Percentiles rank a stretch among this genome's conserved stretches.
Conservation (phyloP, 2,797 vertebrate genomes). For the Natrix natrix region DNA sequence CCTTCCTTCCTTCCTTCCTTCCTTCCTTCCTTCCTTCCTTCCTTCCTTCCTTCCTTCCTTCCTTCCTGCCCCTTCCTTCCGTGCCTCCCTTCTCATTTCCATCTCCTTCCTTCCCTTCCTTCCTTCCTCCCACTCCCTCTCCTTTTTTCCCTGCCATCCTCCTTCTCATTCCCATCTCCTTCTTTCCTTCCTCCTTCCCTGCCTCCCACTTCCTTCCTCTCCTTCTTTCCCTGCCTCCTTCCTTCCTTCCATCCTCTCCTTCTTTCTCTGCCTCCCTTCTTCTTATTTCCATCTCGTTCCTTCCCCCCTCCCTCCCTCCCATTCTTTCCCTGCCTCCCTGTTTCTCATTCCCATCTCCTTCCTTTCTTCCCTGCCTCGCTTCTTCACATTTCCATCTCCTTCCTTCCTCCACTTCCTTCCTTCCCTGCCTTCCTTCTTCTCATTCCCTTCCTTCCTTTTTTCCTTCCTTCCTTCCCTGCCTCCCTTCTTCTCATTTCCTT, state of each 20-base stretch:
- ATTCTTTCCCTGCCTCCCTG: not conserved
- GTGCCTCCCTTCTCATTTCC: not conserved
- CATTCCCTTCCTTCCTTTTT: no score
- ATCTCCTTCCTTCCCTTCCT: not conserved
- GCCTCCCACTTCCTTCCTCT: slow-evolving; percentile 6
- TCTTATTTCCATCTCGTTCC: no score
- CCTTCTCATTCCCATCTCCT: no score
- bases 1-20: slow-evolving; percentile 6
- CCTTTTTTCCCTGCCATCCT: not conserved
- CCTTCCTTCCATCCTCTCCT: not conserved
- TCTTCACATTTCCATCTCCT: not conserved
- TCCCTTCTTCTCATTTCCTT: not conserved
- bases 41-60: not conserved
- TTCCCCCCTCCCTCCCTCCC: not conserved
- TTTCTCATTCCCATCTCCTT: no score
- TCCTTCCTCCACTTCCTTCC: slow-evolving; percentile 1
- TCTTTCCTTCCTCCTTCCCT: not conserved
- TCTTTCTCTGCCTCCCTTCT: not conserved
- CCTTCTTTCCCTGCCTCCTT: not conserved
- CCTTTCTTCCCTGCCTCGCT: not conserved
- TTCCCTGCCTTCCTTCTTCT: not conserved
- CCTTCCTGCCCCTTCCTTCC: not conserved
- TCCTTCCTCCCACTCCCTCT: no score
- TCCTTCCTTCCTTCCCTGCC: not conserved
- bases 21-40: not conserved